Evolutionary conservation across 2,113 vertebrate species (phyloP).

Genomic region (Dipodomys ordii): DNA sequence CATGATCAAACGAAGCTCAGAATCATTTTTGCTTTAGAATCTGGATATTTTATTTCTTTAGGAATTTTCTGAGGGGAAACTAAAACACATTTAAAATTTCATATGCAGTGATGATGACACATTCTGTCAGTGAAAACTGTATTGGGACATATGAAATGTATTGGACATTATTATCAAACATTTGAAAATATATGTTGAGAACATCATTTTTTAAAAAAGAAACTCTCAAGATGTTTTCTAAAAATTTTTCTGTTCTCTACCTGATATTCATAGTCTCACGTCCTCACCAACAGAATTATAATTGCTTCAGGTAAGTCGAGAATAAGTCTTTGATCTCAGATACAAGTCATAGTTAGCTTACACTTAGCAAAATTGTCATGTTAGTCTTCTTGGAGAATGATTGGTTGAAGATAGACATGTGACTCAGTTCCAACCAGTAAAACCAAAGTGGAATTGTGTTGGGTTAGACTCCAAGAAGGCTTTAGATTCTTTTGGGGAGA

Average conservation of each 20-base stretch:
- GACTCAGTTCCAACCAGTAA: constrained; percentile 1
- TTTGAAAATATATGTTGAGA: neutral
- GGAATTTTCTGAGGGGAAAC: constrained; percentile 49
- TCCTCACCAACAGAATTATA: neutral
- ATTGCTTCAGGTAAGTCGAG: neutral
- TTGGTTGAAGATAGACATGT: neutral
- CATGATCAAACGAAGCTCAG: neutral
- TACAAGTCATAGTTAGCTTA: constrained; percentile 36
- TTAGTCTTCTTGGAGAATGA: neutral
- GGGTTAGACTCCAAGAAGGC: neutral
- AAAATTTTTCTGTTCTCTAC: neutral
- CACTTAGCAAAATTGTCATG: neutral
- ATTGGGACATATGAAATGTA: neutral
- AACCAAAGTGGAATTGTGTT: neutral
- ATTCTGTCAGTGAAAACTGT: constrained; percentile 22
- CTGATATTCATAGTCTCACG: neutral
- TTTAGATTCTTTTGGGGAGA: neutral
- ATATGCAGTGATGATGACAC: neutral
- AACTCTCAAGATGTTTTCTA: neutral
- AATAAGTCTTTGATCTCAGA: constrained; percentile 14
- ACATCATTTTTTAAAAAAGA: neutral
- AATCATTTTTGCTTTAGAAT: constrained; percentile 42
- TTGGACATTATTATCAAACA: neutral
- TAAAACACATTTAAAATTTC: constrained; percentile 19
- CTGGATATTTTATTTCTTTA: constrained; percentile 54